Percentiles rank a stretch among this genome's conserved stretches.
These are phyloP conservation scores for Diabrotica virgifera DNA, from an alignment of 1,140 invertebrate genomes.

Conservation along the genomic window DNA sequence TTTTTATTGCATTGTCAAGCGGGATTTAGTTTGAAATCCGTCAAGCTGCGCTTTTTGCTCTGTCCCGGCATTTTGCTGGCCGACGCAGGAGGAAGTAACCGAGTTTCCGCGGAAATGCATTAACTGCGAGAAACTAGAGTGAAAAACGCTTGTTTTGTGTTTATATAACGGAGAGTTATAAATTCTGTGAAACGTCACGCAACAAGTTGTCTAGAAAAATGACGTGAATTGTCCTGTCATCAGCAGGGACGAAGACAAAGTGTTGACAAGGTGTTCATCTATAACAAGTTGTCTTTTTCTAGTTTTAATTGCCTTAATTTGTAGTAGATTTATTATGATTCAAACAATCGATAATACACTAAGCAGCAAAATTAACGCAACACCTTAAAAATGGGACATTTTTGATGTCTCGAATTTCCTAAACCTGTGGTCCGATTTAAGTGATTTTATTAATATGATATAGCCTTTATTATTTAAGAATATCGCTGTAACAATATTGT, in stretches of 20 bases:
- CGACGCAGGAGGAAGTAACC: neutral
- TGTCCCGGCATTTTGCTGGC: neutral
- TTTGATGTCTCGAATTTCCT: too few species aligned
- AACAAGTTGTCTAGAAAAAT: conserved; percentile 2
- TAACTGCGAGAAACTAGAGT: neutral
- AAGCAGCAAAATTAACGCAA: too few species aligned
- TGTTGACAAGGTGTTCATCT: neutral
- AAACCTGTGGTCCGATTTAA: too few species aligned
- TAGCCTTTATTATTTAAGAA: too few species aligned
- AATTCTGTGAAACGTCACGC: neutral
- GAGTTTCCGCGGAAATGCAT: conserved; percentile 1
- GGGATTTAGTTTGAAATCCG: conserved; percentile 1
- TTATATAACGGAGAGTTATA: conserved; percentile 1
- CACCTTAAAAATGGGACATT: too few species aligned
- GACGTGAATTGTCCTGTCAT: neutral
- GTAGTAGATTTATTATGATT: too few species aligned
- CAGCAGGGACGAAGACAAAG: neutral
- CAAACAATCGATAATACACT: too few species aligned
- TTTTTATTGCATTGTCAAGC: neutral
- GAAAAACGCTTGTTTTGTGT: conserved; percentile 2
- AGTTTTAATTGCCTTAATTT: too few species aligned
- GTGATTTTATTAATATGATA: too few species aligned
- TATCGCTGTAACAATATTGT: too few species aligned
- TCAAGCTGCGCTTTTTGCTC: neutral
- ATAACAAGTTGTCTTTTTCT: too few species aligned